Evolutionary conservation across 37 sponge, comb jelly and placozoan species (phyloP).

Genomic region (Haliclona indistincta): DNA sequence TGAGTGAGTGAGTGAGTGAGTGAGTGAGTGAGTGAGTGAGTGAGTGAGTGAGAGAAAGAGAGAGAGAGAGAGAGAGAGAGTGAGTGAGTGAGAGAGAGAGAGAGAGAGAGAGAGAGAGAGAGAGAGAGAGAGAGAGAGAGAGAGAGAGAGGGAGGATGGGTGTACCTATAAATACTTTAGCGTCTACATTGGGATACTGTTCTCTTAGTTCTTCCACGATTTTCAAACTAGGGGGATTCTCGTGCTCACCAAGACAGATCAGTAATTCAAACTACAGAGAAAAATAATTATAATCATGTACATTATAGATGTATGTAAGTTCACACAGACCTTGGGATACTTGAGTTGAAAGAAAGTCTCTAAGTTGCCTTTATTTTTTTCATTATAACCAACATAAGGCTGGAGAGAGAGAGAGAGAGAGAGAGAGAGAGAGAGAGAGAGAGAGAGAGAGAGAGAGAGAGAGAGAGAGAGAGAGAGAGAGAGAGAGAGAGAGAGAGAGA

Average conservation of each 20-base stretch:
- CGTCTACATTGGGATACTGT: conserved; percentile 57
- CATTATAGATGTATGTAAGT: background rate
- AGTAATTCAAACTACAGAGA: conserved; percentile 72
- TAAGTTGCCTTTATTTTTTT: conserved; percentile 60
- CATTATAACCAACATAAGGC: conserved; percentile 73
- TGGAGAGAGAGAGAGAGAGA: conserved; percentile 30
- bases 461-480: conserved; percentile 25
- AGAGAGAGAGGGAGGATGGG: conserved; percentile 11
- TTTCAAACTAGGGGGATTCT: conserved; percentile 29
- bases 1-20: background rate
- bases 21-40: background rate
- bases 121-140: conserved; percentile 15
- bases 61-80: conserved; percentile 42
- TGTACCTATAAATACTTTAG: conserved; percentile 65
- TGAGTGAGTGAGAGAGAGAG: conserved; percentile 36
- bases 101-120: conserved; percentile 37
- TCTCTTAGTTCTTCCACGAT: conserved; percentile 43
- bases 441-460: conserved; percentile 44
- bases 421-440: conserved; percentile 43
- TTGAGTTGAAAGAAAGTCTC: conserved; percentile 66
- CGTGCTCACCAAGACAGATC: conserved; percentile 55
- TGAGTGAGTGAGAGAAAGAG: conserved; percentile 11
- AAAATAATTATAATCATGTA: background rate
- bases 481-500: conserved; percentile 14
- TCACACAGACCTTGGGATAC: conserved; percentile 76